Evolutionary conservation across 2,888 invertebrate species (phyloP), one percentile per base, ranked within the genome.

Genomic region (Eretmocerus hayati): DNA sequence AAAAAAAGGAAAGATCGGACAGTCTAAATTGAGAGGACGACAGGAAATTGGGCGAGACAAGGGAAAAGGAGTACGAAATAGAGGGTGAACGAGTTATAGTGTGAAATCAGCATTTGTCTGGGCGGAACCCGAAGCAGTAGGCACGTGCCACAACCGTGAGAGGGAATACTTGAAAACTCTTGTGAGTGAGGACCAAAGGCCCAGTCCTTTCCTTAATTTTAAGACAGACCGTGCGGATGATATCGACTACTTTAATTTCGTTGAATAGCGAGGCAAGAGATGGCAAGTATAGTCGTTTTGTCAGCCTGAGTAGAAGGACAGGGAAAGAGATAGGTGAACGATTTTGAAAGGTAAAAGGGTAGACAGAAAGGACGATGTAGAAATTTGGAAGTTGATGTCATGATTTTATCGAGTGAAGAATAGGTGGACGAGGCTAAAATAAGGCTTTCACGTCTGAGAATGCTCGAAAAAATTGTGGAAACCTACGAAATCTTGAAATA

Each of bases 231-330:
- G 63, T 56, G 58, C 58, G 66, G 64, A 65, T 64, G 65, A 65
- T 65, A 65, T 65, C 64, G 66, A 64, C 65, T 65, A 61, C 65
- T 65, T 64, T 58, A 65, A 64, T 66, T 62, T 57, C 60, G 58
- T 58, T 54, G 59, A 55, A 58, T 57, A 59, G 54, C 53, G 54
- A 58, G 54, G 53, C 48, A 6, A 26, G 58, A 53, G 39, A 35
- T 33, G 22, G 32, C 30, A 11, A 26, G 26, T 21, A 37, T 54
- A 55, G 56, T 57, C 50, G 58, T 59, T 52, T 54, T 50, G 50
- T 6, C 52, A 38, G 55, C 21, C 35, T 36, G 11, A 11, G 26
- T 9, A 6, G 26, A 20, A 36, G 18, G 54, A 20, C 18, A 18
- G 43, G 36, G 40, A 35, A 42, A 22, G 49, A 48, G 38, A 23